phyloP scores from a whole-genome alignment of 2,797 vertebrate species.

The Enteromius argenteus region DNA sequence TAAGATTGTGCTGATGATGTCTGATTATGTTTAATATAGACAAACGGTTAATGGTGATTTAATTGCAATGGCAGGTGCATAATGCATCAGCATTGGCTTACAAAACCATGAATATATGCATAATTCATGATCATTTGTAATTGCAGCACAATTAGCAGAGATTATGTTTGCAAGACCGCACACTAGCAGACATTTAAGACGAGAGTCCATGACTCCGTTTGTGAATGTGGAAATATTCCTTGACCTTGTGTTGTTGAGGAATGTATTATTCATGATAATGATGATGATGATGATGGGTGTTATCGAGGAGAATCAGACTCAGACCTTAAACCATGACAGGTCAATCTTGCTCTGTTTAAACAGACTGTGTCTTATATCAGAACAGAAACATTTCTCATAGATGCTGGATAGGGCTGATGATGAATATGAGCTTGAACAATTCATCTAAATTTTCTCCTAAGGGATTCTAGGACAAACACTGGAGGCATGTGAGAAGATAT shows the following conservation, averaged over 20 bases:
- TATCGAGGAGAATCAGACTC: slow-evolving; percentile 8
- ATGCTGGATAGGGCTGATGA: not conserved
- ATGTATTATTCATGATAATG: slow-evolving; percentile 40
- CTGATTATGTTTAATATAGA: slow-evolving; percentile 18
- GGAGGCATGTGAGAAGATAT: not conserved
- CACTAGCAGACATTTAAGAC: not conserved
- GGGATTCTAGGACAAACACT: not conserved
- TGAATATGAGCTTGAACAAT: not conserved
- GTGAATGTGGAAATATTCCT: not conserved
- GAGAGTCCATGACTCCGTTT: not conserved
- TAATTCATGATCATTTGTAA: slow-evolving; percentile 28
- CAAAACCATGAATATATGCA: slow-evolving; percentile 16
- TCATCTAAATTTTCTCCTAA: not conserved
- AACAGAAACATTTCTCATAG: slow-evolving; percentile 13
- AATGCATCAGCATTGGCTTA: slow-evolving; percentile 26
- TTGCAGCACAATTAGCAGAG: not conserved
- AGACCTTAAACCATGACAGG: not conserved
- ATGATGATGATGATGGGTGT: slow-evolving; percentile 14
- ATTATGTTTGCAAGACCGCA: not conserved
- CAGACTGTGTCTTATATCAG: not conserved
- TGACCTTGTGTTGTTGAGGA: slow-evolving; percentile 32
- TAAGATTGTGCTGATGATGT: not conserved
- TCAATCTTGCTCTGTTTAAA: not conserved
- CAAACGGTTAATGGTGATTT: slow-evolving; percentile 32
- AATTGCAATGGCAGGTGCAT: slow-evolving; percentile 9